These are phyloP conservation scores for Notothenia rossii DNA, from an alignment of 2,113 vertebrate species.

Conservation along the genomic window DNA sequence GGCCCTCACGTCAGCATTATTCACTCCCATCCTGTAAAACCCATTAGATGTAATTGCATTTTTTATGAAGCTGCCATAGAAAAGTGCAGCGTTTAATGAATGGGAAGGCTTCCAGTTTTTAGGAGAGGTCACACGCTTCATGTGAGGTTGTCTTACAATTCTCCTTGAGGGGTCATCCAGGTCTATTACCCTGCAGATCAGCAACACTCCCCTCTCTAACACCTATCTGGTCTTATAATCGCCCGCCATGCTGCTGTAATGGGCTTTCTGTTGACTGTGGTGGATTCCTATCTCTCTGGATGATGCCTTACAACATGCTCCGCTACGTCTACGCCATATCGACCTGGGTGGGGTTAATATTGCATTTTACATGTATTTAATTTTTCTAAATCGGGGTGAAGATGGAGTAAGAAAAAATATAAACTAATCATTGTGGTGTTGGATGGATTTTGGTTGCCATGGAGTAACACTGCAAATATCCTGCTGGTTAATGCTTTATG, in stretches of 20 bases:
- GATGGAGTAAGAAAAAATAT: background rate
- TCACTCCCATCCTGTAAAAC: slow-evolving; percentile 52
- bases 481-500: background rate
- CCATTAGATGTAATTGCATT: slow-evolving; percentile 67
- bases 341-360: slow-evolving; percentile 40
- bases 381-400: background rate
- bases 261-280: slow-evolving; percentile 71
- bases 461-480: background rate
- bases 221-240: slow-evolving; percentile 52
- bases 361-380: slow-evolving; percentile 8
- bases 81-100: slow-evolving; percentile 51
- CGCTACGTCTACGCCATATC: slow-evolving; percentile 43
- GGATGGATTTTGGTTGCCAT: background rate
- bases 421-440: background rate
- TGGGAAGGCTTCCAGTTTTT: slow-evolving; percentile 47
- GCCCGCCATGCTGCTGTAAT: slow-evolving; percentile 58
- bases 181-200: slow-evolving; percentile 55
- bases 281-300: slow-evolving; percentile 58
- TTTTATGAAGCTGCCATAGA: slow-evolving; percentile 67
- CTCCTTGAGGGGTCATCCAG: slow-evolving; percentile 43
- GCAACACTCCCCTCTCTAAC: slow-evolving; percentile 38
- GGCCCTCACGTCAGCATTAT: slow-evolving; percentile 33
- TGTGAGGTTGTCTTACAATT: slow-evolving; percentile 28
- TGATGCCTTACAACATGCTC: slow-evolving; percentile 61
- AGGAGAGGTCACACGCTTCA: slow-evolving; percentile 31